Evolutionary conservation across 2,888 invertebrate genomes (phyloP), one percentile per base, ranked within the genome.

Genomic region (Drosophila conformis): DNA sequence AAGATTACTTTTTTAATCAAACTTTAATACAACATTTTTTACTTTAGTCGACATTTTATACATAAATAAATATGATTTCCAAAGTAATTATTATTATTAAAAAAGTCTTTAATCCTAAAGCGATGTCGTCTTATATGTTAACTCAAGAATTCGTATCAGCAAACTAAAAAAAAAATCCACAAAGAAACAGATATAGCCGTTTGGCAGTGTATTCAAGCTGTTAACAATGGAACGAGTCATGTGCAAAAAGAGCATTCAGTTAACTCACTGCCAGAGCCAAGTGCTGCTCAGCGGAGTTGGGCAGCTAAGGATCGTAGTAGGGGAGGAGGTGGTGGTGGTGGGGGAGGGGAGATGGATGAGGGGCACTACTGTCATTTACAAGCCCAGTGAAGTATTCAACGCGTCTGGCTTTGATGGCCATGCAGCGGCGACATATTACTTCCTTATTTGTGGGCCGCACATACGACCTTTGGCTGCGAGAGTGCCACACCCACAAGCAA

Each of bases 401-500:
- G 73, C 52, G 82, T 90, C 91, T 91, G 91, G 73, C 63, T 78
- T 80, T 88, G 90, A 90, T 90, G 80, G 80, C 81, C 84, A 64
- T 68, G 67, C 71, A 81, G 70, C 75, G 72, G 63, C 90, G 90
- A 91, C 90, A 90, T 91, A 90, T 90, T 90, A 91, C 91, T 90
- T 90, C 90, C 90, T 91, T 88, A 87, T 90, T 91, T 91, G 90
- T 89, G 86, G 90, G 81, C 83, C 67, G 66, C 64, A 65, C 70
- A 70, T 15, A 61, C 80, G 70, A 90, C 83, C 84, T 85, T 86
- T 90, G 61, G 69, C 69, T 69, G 53, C 35, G 63, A 31, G 61
- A 46, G 40, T 31, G 69, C 27, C 53, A 38, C 75, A 65, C 52
- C 54, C 57, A 46, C 54, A 27, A 29, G 3, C 18, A 27, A 66